phyloP scores from a whole-genome alignment of 2,888 invertebrate genomes.

The Coremacera marginata region DNA sequence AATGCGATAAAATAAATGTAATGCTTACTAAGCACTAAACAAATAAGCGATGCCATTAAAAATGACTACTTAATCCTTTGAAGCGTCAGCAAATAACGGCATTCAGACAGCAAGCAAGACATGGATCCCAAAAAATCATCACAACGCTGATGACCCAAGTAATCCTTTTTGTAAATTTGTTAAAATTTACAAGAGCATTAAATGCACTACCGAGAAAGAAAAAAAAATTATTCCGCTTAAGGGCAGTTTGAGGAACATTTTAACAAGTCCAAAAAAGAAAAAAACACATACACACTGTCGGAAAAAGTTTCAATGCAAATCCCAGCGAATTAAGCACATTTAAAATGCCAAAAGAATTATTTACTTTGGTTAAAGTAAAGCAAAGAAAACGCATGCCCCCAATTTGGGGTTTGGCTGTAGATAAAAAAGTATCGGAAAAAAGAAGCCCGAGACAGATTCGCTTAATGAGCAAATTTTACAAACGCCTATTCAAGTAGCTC shows the following conservation, averaged over 20 bases:
- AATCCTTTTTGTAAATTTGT: constrained; percentile 67
- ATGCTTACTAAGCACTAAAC: constrained; percentile 51
- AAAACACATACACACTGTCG: constrained; percentile 35
- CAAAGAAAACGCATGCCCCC: background rate
- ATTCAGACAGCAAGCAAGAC: constrained; percentile 7
- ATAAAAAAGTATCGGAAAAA: constrained; percentile 19
- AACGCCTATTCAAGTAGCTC: constrained; percentile 46
- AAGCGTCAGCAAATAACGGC: constrained; percentile 32
- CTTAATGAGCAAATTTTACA: constrained; percentile 67
- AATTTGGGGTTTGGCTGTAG: background rate
- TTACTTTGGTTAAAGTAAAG: constrained; percentile 24
- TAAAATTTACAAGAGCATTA: constrained; percentile 45
- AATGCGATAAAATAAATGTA: constrained; percentile 12
- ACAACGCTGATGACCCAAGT: constrained; percentile 58
- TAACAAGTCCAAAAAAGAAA: background rate
- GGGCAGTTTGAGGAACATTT: background rate
- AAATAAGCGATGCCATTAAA: constrained; percentile 56
- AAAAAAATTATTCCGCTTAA: background rate
- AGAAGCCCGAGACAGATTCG: constrained; percentile 57
- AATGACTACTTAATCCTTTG: constrained; percentile 50
- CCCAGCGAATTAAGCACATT: constrained; percentile 63
- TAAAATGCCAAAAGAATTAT: constrained; percentile 63
- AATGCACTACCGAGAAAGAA: constrained; percentile 17
- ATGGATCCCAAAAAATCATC: constrained; percentile 15
- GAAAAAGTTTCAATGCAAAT: constrained; percentile 60